Evolutionary conservation across 2,113 vertebrate genomes (phyloP), one percentile per base, ranked within the genome.

Genomic region (Campylomormyrus tamandua): DNA sequence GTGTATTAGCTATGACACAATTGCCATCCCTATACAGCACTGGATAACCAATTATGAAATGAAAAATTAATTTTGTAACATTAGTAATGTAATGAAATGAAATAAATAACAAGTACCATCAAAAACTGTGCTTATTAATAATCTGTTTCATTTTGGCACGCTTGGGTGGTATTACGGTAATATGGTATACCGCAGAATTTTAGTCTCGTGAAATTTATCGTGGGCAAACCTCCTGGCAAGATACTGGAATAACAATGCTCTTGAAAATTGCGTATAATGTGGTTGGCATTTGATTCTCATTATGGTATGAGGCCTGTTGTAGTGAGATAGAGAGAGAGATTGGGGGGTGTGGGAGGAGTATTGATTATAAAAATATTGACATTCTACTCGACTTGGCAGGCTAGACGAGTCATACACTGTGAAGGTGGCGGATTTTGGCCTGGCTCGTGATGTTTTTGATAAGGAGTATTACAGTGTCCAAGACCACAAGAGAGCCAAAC

Each of bases 361-460:
- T 19, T 19, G 53, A 56, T 56, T 56, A 66, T 70, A 70, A 13
- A 70, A 70, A 31, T 70, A 31, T 13, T 89, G 88, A 77, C 27
- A 35, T n/a, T n/a, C 27, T 70, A 4, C 15, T 45, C 42, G 3
- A 90, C 5, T 90, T 87, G 88, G 80, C 90, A 99, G 98, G 98
- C 93, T 99, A 91, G 98, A 99, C 0, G 97, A 98, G 95, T 96
- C 94, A 0, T 98, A 97, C 93, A 97, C 96, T 0, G 98, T 98
- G 53, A 99, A 99, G 93, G 98, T 99, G 93, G 98, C 98, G 0
- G 98, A 99, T 91, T 99, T 99, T 0, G 98, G 98, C 21, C 96
- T 99, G 95, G 97, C 98, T 0, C 96, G 98, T 2, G 98, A 98
- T 0, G 92, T 99, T 83, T 96, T 98, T 0, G 98, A 97, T 92